These are phyloP conservation scores for Bovichtus variegatus DNA, from an alignment of 2,797 vertebrate species.

Conservation along the genomic window DNA sequence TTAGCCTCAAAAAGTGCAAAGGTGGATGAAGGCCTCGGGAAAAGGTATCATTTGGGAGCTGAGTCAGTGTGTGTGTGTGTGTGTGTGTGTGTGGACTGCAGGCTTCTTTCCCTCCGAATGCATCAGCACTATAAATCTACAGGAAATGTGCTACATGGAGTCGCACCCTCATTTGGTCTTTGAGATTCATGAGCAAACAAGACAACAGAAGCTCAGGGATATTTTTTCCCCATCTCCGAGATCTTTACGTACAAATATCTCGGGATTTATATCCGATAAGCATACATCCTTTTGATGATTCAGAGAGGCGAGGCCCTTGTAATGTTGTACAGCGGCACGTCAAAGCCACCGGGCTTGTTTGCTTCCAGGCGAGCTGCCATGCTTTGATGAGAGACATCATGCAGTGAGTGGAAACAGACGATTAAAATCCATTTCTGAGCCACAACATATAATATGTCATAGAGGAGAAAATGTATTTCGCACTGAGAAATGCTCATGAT, in stretches of 20 bases:
- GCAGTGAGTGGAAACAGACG: conserved; percentile 22
- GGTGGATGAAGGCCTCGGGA: conserved; percentile 44
- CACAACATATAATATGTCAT: not conserved
- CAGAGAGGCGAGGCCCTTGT: conserved; percentile 37
- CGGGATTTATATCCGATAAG: conserved; percentile 28
- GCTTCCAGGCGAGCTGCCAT: conserved; percentile 27
- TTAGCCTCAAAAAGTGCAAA: conserved; percentile 52
- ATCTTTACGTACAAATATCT: conserved; percentile 46
- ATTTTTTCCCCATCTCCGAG: conserved; percentile 18
- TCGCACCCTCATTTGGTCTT: conserved; percentile 35
- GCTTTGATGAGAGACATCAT: conserved; percentile 40
- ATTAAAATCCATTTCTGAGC: conserved; percentile 41
- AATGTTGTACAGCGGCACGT: conserved; percentile 10
- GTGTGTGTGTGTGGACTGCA: conserved; percentile 15
- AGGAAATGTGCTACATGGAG: conserved; percentile 14
- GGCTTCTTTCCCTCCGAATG: conserved; percentile 10
- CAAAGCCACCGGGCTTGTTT: conserved; percentile 27
- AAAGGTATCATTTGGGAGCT: conserved; percentile 41
- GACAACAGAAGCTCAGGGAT: conserved; percentile 42
- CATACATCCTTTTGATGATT: conserved; percentile 46
- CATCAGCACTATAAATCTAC: conserved; percentile 18
- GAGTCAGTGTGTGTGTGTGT: conserved; percentile 18
- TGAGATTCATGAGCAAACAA: conserved; percentile 65
- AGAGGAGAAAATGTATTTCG: conserved; percentile 10
- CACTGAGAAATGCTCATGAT: conserved; percentile 8